Percentiles rank a stretch among this genome's conserved stretches.
Evolutionary conservation across 2,888 invertebrate genomes (phyloP).

Genomic region (Caenorhabditis sinica): DNA sequence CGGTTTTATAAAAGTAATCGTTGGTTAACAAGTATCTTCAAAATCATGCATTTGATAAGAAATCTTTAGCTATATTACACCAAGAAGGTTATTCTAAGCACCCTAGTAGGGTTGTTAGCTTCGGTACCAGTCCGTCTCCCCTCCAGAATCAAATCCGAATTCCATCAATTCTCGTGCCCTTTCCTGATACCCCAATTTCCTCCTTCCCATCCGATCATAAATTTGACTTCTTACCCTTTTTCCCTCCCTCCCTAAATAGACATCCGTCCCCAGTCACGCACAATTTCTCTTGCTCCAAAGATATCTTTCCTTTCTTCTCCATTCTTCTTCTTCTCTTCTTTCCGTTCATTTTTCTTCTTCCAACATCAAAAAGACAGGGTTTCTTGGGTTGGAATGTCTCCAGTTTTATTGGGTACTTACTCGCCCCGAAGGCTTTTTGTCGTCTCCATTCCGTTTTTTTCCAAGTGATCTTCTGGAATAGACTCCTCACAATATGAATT

Average conservation of each 20-base stretch:
- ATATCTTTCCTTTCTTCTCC: conserved; percentile 6
- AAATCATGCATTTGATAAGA: too few relatives aligned
- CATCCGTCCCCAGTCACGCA: background rate
- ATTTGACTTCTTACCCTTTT: background rate
- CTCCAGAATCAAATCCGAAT: background rate
- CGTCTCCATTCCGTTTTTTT: conserved; percentile 10
- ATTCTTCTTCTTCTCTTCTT: background rate
- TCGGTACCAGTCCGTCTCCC: too few relatives aligned
- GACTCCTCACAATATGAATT: conserved; percentile 11
- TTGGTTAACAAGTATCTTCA: too few relatives aligned
- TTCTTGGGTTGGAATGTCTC: conserved; percentile 42
- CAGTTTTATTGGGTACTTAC: conserved; percentile 61
- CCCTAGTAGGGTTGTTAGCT: too few relatives aligned
- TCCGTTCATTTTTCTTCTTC: conserved; percentile 57
- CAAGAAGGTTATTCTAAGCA: too few relatives aligned
- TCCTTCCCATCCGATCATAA: background rate
- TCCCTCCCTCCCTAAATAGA: conserved; percentile 1
- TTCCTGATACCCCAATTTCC: background rate
- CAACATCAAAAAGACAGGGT: conserved; percentile 43
- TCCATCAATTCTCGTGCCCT: background rate
- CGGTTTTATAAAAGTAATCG: too few relatives aligned
- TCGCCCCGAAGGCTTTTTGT: conserved; percentile 23
- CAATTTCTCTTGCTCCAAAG: conserved; percentile 16
- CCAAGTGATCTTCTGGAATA: conserved; percentile 12
- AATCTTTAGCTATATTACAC: too few relatives aligned